phyloP scores from a whole-genome alignment of 2,888 invertebrate genomes.

The Meiosimyza decipiens region DNA sequence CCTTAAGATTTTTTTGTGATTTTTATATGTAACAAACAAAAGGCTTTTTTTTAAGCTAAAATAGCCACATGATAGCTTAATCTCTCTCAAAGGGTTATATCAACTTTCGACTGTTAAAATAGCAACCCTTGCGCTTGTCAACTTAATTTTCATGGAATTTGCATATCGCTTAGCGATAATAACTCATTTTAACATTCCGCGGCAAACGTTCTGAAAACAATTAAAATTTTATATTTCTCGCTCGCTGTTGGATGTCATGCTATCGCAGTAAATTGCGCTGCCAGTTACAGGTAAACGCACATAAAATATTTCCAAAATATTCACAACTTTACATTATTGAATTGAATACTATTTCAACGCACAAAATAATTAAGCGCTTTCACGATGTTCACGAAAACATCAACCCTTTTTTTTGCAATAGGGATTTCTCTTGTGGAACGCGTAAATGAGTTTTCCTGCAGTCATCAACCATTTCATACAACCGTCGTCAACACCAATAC shows the following conservation, averaged over 20 bases:
- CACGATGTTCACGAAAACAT: conserved; percentile 2
- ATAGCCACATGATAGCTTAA: too few species aligned
- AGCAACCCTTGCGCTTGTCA: conserved; percentile 2
- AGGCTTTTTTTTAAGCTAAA: too few species aligned
- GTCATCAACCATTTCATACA: not conserved
- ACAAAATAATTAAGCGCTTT: conserved; percentile 24
- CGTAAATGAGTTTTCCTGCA: too few species aligned
- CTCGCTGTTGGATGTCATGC: too few species aligned
- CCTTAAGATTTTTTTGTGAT: too few species aligned
- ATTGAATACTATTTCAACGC: not conserved
- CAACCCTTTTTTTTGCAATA: not conserved
- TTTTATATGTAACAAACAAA: too few species aligned
- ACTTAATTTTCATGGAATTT: conserved; percentile 29
- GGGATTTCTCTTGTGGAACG: not conserved
- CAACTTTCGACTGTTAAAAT: too few species aligned
- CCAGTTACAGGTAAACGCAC: too few species aligned
- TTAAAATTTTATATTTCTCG: conserved; percentile 53
- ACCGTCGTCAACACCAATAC: conserved; percentile 3
- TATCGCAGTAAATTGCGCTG: too few species aligned
- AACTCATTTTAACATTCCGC: conserved; percentile 64
- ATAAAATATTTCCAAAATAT: too few species aligned
- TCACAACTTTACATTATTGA: too few species aligned
- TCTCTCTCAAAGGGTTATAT: too few species aligned
- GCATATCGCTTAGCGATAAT: conserved; percentile 54
- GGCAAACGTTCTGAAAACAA: conserved; percentile 55